Evolutionary conservation across 1,140 invertebrate genomes (phyloP).

Genomic region (Potamilus streckersoni): DNA sequence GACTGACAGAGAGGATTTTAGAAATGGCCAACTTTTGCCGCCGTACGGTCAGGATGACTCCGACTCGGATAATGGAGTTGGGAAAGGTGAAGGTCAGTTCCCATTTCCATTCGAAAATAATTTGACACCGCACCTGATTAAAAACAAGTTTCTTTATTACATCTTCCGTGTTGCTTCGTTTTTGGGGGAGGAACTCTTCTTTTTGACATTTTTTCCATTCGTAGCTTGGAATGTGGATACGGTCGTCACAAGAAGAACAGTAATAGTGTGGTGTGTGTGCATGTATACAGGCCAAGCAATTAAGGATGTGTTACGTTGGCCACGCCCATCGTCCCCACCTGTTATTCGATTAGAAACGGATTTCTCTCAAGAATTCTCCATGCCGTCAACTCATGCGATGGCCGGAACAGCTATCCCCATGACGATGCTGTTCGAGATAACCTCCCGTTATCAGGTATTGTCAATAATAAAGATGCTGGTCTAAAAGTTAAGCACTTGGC

Average conservation of each 20-base stretch:
- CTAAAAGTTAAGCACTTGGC: no score
- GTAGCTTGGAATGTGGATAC: slow-evolving; percentile 89
- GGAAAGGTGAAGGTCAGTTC: slow-evolving; percentile 5
- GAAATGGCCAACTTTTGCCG: slow-evolving; percentile 24
- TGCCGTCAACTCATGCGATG: slow-evolving; percentile 96
- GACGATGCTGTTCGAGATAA: slow-evolving; percentile 82
- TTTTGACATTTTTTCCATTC: slow-evolving; percentile 82
- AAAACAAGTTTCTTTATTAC: slow-evolving; percentile 88
- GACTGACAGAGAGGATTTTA: slow-evolving; percentile 5
- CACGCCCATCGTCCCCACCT: slow-evolving; percentile 84
- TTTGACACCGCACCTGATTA: slow-evolving; percentile 68
- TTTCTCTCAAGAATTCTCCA: slow-evolving; percentile 92
- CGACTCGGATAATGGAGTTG: slow-evolving; percentile 17
- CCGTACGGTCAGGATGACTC: slow-evolving; percentile 27
- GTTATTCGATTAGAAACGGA: slow-evolving; percentile 81
- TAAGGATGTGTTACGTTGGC: slow-evolving; percentile 83
- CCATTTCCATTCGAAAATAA: neutral
- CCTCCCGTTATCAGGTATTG: slow-evolving; percentile 82
- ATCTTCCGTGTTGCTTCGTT: slow-evolving; percentile 85
- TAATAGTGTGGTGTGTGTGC: slow-evolving; percentile 84
- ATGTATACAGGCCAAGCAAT: slow-evolving; percentile 82
- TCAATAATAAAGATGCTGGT: no score
- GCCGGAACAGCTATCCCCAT: slow-evolving; percentile 88
- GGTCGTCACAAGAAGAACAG: slow-evolving; percentile 71
- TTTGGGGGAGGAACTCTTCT: slow-evolving; percentile 90